A percentile compares a stretch with the other conserved stretches of the same genome.
Evolutionary conservation across 2,113 vertebrate genomes (phyloP).

Genomic region (Chinchilla lanigera): DNA sequence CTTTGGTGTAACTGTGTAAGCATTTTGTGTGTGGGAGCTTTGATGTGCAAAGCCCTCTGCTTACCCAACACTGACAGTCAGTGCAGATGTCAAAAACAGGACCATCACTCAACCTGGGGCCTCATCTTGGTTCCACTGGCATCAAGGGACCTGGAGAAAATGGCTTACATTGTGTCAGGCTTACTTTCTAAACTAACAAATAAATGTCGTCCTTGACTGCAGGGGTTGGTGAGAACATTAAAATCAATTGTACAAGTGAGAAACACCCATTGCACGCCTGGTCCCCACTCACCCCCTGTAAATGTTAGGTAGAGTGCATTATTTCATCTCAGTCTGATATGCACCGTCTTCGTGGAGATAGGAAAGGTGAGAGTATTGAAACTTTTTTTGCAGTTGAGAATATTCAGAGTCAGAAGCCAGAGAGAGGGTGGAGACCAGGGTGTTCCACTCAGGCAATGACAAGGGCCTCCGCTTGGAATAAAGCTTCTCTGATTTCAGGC

Average conservation of each 20-base stretch:
- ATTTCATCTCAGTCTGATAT: neutral
- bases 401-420: neutral
- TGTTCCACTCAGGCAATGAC: too few relatives aligned
- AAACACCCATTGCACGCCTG: neutral
- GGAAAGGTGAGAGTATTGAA: neutral
- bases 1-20: neutral
- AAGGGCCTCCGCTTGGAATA: neutral
- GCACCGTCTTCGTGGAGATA: neutral
- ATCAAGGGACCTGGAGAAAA: neutral
- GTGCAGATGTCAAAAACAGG: neutral
- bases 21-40: neutral
- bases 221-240: neutral
- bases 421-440: neutral
- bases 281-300: neutral
- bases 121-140: neutral
- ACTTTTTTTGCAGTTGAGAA: neutral
- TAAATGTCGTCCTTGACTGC: neutral
- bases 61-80: neutral
- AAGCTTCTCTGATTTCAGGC: neutral
- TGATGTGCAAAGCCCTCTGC: neutral
- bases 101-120: neutral
- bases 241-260: neutral
- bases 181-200: neutral
- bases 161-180: neutral
- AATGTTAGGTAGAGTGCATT: neutral